Percentiles rank a stretch among this genome's conserved stretches.
Evolutionary conservation across 2,797 vertebrate genomes (phyloP).

Genomic region (Moxostoma hubbsi): DNA sequence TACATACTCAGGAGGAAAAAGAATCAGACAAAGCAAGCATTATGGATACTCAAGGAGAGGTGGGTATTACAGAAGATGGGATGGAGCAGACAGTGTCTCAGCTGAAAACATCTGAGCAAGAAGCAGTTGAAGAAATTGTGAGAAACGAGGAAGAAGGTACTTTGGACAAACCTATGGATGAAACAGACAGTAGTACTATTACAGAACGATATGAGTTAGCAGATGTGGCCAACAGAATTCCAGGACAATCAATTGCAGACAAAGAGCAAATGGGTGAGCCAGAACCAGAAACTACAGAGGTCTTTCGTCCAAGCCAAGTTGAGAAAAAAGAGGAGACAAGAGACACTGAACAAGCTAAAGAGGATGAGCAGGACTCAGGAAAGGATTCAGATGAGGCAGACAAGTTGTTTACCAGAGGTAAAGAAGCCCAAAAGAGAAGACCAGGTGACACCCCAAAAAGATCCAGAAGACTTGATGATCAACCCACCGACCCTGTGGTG

Average conservation of each 20-base stretch:
- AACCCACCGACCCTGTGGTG: background rate
- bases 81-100: background rate
- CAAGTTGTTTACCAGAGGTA: background rate
- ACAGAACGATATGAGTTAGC: background rate
- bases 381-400: background rate
- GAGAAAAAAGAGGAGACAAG: constrained; percentile 1
- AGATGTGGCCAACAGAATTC: background rate
- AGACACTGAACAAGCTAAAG: background rate
- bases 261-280: background rate
- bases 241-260: background rate
- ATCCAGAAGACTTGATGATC: constrained; percentile 8
- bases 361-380: background rate
- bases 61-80: constrained; percentile 5
- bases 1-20: too few relatives aligned
- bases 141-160: background rate
- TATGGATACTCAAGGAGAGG: background rate
- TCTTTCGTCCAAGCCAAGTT: background rate
- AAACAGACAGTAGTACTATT: background rate
- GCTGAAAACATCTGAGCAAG: background rate
- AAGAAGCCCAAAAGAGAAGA: constrained; percentile 1
- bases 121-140: constrained; percentile 7
- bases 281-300: background rate
- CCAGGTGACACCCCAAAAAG: too few relatives aligned
- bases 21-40: too few relatives aligned
- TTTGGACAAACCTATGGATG: background rate